Conservation (phyloP, 2,888 invertebrate species). For the Caenorhabditis sinica region DNA sequence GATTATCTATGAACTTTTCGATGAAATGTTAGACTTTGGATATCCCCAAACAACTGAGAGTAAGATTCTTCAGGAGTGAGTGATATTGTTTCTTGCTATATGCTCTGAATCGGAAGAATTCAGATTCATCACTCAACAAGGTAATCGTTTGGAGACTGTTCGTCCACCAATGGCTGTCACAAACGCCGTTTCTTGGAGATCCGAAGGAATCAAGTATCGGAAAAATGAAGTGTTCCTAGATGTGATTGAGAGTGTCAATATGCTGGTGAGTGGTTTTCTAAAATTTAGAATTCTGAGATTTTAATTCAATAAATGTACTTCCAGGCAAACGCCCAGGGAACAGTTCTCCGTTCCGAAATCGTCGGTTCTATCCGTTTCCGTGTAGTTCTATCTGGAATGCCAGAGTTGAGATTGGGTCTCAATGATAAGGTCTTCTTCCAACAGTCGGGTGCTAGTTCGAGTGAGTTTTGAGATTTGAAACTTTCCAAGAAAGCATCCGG, state of each 20-base stretch:
- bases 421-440: constrained; percentile 98
- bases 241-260: constrained; percentile 98
- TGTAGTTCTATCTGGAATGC: constrained; percentile 98
- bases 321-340: constrained; percentile 94
- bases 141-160: constrained; percentile 94
- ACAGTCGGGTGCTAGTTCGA: constrained; percentile 89
- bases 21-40: constrained; percentile 97
- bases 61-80: constrained; percentile 81
- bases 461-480: constrained; percentile 48
- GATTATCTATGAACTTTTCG: constrained; percentile 96
- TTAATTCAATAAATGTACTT: not conserved
- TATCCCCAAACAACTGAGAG: constrained; percentile 87
- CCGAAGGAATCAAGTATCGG: constrained; percentile 97
- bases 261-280: constrained; percentile 87
- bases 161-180: constrained; percentile 98
- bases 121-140: constrained; percentile 96
- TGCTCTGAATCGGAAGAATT: constrained; percentile 21
- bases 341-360: constrained; percentile 96
- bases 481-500: not conserved
- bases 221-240: constrained; percentile 99
- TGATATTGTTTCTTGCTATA: not conserved
- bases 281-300: not conserved
- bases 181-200: constrained; percentile 97
- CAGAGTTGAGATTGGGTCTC: constrained; percentile 94
- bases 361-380: constrained; percentile 99